phyloP scores from a whole-genome alignment of 1,140 invertebrate genomes.

The Apis mellifera region Amel_HAv3.1 CM009931.2:2158501-2159000 shows the following conservation, averaged over 20 bases:
- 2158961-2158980: too few relatives aligned
- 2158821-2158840: slow-evolving; percentile 96
- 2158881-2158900: neutral
- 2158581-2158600: neutral
- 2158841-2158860: slow-evolving; percentile 98
- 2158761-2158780: slow-evolving; percentile 93
- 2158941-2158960: neutral
- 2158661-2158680: slow-evolving; percentile 86
- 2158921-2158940: neutral
- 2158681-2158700: slow-evolving; percentile 94
- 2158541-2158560: too few relatives aligned
- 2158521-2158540: too few relatives aligned
- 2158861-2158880: slow-evolving; percentile 82
- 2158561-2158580: too few relatives aligned
- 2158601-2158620: neutral
- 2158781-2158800: slow-evolving; percentile 91
- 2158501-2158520: neutral
- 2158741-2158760: slow-evolving; percentile 90
- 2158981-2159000: neutral
- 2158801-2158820: slow-evolving; percentile 91
- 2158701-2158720: slow-evolving; percentile 94
- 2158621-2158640: too few relatives aligned
- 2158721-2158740: slow-evolving; percentile 88
- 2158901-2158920: neutral
- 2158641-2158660: neutral